phyloP scores from a whole-genome alignment of 2,797 vertebrate species.

The Ptychadena robeensis region DNA sequence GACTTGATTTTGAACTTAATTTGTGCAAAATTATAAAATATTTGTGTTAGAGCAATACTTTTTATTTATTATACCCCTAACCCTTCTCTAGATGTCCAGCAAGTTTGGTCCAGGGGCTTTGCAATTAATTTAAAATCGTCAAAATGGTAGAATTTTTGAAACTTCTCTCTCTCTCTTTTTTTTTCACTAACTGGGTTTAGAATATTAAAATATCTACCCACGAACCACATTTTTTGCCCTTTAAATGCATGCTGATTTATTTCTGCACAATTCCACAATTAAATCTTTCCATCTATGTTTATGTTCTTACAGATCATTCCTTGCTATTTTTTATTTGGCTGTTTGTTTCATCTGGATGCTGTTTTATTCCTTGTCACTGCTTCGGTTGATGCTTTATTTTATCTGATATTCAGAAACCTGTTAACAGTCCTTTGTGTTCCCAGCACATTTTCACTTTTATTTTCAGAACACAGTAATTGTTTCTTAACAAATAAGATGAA shows the following conservation, averaged over 20 bases:
- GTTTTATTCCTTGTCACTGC: slow-evolving; percentile 16
- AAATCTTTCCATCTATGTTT: slow-evolving; percentile 9
- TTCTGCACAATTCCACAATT: too few relatives aligned
- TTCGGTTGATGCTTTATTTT: not conserved
- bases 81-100: too few relatives aligned
- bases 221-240: not conserved
- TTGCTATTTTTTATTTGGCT: slow-evolving; percentile 15
- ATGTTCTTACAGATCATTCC: slow-evolving; percentile 1
- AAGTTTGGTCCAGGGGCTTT: too few relatives aligned
- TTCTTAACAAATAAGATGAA: slow-evolving; percentile 4
- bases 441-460: not conserved
- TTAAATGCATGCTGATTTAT: slow-evolving; percentile 8
- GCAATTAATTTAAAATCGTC: too few relatives aligned
- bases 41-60: too few relatives aligned
- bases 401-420: not conserved
- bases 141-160: too few relatives aligned
- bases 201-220: not conserved
- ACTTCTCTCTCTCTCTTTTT: too few relatives aligned
- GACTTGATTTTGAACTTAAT: too few relatives aligned
- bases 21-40: too few relatives aligned
- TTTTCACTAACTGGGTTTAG: too few relatives aligned
- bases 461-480: slow-evolving; percentile 5
- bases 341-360: slow-evolving; percentile 9
- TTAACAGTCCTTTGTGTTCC: not conserved
- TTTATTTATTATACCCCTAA: too few relatives aligned